Percentiles rank a stretch among this genome's conserved stretches.
These are phyloP conservation scores for Ariopsis seemanni DNA, from an alignment of 2,113 vertebrate species.

Conservation along the genomic window DNA sequence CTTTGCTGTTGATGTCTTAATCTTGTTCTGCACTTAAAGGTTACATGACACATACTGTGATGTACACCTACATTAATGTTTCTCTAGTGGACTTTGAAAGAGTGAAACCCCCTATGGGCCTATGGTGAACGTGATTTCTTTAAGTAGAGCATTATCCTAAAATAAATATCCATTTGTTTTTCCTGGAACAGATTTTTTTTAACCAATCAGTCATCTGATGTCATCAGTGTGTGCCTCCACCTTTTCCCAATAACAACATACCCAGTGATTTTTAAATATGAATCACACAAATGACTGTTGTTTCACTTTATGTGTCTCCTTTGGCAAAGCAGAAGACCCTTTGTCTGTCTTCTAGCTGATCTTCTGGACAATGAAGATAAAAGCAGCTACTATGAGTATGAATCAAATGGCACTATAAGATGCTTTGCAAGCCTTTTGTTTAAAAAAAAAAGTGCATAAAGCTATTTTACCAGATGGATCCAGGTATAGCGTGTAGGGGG, in stretches of 20 bases:
- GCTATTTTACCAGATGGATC: slow-evolving; percentile 1
- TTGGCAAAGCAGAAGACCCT: slow-evolving; percentile 46
- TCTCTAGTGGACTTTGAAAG: slow-evolving; percentile 56
- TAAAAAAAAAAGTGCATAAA: slow-evolving; percentile 51
- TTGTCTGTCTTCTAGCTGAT: slow-evolving; percentile 59
- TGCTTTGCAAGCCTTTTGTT: slow-evolving; percentile 59
- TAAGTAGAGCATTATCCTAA: not conserved
- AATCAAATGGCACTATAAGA: slow-evolving; percentile 68
- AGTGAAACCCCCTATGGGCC: slow-evolving; percentile 15
- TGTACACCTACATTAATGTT: slow-evolving; percentile 24
- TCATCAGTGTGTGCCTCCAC: not conserved
- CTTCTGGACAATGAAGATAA: slow-evolving; percentile 59
- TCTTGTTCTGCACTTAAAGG: slow-evolving; percentile 45
- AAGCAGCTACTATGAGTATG: slow-evolving; percentile 60
- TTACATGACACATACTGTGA: slow-evolving; percentile 33
- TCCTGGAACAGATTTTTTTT: slow-evolving; percentile 8
- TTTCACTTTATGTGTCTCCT: slow-evolving; percentile 9
- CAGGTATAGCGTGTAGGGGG: slow-evolving; percentile 56
- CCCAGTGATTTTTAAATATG: not conserved
- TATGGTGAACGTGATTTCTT: not conserved
- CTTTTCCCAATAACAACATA: not conserved
- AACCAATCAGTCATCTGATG: not conserved
- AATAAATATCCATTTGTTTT: slow-evolving; percentile 1
- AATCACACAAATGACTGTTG: slow-evolving; percentile 3
- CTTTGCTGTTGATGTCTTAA: slow-evolving; percentile 36